phyloP scores from a whole-genome alignment of 2,797 vertebrate species.

The Neosalanx taihuensis region DNA sequence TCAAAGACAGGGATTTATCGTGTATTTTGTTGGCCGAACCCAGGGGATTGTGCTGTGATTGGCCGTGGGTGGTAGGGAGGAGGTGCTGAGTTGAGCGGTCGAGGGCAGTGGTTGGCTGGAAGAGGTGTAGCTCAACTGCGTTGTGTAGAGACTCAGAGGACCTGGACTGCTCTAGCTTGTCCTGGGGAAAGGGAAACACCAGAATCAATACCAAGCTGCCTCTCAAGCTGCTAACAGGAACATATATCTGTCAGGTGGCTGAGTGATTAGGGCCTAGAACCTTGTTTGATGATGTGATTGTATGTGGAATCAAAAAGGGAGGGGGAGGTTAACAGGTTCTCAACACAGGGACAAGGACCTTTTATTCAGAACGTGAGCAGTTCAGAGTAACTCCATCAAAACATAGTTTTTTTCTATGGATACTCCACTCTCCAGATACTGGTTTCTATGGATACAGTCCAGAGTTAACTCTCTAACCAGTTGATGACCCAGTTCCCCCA shows the following conservation, averaged over 20 bases:
- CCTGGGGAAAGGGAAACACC: slow-evolving; percentile 12
- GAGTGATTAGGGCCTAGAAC: not conserved
- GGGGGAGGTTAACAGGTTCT: no score
- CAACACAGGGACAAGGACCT: no score
- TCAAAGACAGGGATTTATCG: not conserved
- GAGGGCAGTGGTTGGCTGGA: slow-evolving; percentile 5
- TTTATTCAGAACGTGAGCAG: no score
- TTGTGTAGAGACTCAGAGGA: slow-evolving; percentile 6
- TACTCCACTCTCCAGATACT: not conserved
- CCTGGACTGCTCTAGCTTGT: not conserved
- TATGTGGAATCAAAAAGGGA: no score
- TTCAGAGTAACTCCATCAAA: no score
- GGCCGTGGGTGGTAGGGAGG: not conserved
- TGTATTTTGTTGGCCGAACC: not conserved
- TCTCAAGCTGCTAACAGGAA: not conserved
- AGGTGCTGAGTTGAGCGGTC: not conserved
- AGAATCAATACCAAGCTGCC: not conserved
- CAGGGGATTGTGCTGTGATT: not conserved
- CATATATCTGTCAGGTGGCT: not conserved
- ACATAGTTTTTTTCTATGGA: slow-evolving; percentile 1
- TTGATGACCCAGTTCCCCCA: slow-evolving; percentile 10
- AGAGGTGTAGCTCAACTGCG: slow-evolving; percentile 38
- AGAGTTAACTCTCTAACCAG: not conserved
- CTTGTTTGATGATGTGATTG: no score
- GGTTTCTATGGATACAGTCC: not conserved